Evolutionary conservation across 2,113 vertebrate species (phyloP).

Genomic region (Onychostruthus taczanowskii): DNA sequence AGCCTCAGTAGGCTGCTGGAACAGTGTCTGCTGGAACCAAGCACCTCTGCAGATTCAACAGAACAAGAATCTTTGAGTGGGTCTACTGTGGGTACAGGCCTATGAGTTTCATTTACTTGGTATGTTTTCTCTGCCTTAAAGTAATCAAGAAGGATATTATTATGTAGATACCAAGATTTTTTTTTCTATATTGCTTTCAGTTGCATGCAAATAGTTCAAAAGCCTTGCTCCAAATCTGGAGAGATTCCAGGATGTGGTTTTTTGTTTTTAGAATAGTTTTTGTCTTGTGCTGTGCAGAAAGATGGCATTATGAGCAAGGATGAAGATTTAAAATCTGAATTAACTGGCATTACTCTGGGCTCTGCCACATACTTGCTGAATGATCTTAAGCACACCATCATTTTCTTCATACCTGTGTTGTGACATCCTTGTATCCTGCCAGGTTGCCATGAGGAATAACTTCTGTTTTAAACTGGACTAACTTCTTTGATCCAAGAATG

Average conservation of each 20-base stretch:
- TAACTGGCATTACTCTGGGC: not conserved
- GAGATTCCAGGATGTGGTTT: not conserved
- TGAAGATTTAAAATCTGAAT: not conserved
- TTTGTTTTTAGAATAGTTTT: not conserved
- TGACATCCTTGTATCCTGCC: not conserved
- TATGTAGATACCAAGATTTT: conserved; percentile 1
- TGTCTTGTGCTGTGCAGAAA: not conserved
- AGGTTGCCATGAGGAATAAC: not conserved
- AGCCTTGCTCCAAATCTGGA: not conserved
- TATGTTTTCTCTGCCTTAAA: conserved; percentile 22
- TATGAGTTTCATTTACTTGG: conserved; percentile 21
- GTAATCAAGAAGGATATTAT: conserved; percentile 12
- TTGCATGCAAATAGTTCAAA: conserved; percentile 1
- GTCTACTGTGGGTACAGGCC: not conserved
- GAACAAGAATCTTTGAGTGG: conserved; percentile 12
- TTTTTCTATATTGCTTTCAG: conserved; percentile 32
- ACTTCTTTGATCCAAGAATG: not conserved
- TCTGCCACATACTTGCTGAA: not conserved
- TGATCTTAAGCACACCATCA: not conserved
- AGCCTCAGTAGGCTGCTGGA: not conserved
- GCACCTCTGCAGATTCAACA: not conserved
- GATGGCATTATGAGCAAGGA: not conserved
- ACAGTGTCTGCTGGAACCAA: not conserved
- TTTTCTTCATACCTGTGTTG: not conserved
- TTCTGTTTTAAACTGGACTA: not conserved